Percentiles rank a stretch among this genome's conserved stretches.
Conservation (phyloP, 1,140 invertebrate species). For the Bombus superbus region DNA sequence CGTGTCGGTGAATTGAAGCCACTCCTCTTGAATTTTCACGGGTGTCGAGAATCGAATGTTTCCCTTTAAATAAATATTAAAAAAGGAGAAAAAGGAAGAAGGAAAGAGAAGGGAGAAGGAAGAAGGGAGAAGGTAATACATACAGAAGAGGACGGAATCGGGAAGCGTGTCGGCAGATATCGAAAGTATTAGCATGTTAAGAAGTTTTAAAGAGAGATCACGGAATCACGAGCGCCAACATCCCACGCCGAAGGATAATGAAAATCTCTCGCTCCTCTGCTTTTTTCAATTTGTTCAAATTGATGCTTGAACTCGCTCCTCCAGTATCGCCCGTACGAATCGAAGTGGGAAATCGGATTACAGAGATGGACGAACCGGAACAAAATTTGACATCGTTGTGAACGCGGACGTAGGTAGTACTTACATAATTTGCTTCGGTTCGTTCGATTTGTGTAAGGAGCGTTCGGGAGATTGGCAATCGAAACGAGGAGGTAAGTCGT, state of each 20-base stretch:
- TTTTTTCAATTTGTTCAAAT: constrained; percentile 35
- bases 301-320: constrained; percentile 51
- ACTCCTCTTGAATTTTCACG: neutral
- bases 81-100: no score
- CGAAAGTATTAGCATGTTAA: constrained; percentile 20
- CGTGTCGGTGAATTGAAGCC: neutral
- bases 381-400: constrained; percentile 16
- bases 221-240: constrained; percentile 2
- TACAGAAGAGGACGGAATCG: neutral
- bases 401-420: neutral
- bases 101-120: no score
- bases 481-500: no score
- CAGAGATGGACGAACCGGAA: constrained; percentile 34
- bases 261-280: constrained; percentile 14
- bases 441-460: neutral
- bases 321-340: constrained; percentile 29
- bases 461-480: no score
- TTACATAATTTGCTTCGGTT: constrained; percentile 9
- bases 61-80: neutral
- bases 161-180: neutral
- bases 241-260: constrained; percentile 5
- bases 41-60: neutral
- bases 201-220: constrained; percentile 8
- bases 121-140: neutral
- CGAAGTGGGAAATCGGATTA: constrained; percentile 58